Percentiles rank a stretch among this genome's conserved stretches.
These are phyloP conservation scores for Pteronotus mesoamericanus DNA, from an alignment of 2,797 vertebrate genomes.

Conservation along the genomic window DNA sequence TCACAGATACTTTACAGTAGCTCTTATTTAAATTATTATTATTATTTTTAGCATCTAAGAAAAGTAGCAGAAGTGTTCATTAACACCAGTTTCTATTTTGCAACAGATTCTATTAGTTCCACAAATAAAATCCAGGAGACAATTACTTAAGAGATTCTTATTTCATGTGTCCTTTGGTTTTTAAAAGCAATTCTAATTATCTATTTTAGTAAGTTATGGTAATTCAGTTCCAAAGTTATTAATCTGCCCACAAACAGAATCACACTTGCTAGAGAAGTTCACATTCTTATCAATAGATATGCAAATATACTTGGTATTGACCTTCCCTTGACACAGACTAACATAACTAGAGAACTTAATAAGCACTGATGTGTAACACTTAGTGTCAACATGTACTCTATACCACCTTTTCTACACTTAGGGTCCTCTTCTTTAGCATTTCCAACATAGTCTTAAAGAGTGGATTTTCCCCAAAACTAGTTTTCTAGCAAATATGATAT, in stretches of 20 bases:
- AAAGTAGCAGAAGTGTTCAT: neutral
- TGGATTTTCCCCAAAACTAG: neutral
- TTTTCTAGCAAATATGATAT: constrained; percentile 42
- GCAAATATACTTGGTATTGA: constrained; percentile 62
- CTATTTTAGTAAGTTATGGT: neutral
- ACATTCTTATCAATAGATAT: constrained; percentile 67
- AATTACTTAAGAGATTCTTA: constrained; percentile 50
- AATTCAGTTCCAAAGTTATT: constrained; percentile 63
- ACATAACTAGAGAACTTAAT: neutral
- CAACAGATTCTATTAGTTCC: neutral
- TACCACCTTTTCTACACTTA: fast-evolving
- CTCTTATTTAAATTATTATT: neutral
- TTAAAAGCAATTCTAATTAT: constrained; percentile 62
- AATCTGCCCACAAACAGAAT: constrained; percentile 54
- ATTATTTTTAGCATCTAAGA: neutral
- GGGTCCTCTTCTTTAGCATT: neutral
- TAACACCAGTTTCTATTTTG: neutral
- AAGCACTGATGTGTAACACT: constrained; percentile 54
- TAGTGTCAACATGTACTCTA: neutral
- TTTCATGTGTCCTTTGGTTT: constrained; percentile 37
- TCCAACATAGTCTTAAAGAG: constrained; percentile 3
- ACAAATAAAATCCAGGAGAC: constrained; percentile 43
- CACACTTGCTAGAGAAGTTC: constrained; percentile 19
- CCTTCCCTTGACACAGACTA: constrained; percentile 61
- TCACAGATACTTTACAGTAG: neutral